Evolutionary conservation across 1,140 invertebrate genomes (phyloP).

Genomic region (Conus ventricosus): DNA sequence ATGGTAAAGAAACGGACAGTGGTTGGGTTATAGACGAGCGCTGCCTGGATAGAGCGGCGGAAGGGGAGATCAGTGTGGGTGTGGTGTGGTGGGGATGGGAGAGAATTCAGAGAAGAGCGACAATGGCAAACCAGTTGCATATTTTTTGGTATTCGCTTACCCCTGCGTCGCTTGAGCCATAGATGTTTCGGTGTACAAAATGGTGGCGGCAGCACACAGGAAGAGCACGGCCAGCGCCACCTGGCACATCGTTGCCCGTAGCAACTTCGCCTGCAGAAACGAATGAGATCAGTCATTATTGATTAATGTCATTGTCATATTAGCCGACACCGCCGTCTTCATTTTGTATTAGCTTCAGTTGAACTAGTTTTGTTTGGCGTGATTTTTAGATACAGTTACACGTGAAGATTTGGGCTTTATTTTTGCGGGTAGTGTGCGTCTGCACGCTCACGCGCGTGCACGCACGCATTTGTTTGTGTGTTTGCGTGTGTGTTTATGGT

Average conservation of each 20-base stretch:
- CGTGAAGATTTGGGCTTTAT: neutral
- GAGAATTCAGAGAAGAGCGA: too few relatives aligned
- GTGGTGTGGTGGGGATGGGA: too few relatives aligned
- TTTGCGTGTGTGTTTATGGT: constrained; percentile 2
- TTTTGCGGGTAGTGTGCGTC: neutral
- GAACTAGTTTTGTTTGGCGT: too few relatives aligned
- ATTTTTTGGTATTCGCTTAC: neutral
- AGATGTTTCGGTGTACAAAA: constrained; percentile 33
- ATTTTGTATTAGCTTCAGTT: neutral
- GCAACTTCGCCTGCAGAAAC: constrained; percentile 16
- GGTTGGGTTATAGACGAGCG: too few relatives aligned
- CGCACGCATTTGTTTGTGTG: neutral
- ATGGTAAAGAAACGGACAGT: too few relatives aligned
- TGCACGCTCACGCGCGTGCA: neutral
- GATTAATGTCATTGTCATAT: neutral
- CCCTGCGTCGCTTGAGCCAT: constrained; percentile 4
- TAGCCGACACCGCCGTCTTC: neutral
- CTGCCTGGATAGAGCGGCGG: too few relatives aligned
- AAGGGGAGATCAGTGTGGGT: too few relatives aligned
- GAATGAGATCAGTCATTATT: neutral
- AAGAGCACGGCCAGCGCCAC: constrained; percentile 20
- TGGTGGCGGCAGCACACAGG: constrained; percentile 27
- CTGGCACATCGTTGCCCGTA: constrained; percentile 19
- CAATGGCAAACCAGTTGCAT: too few relatives aligned
- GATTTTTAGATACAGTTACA: too few relatives aligned